These are phyloP conservation scores for Plotosus lineatus DNA, from an alignment of 2,113 vertebrate species.

Conservation along the genomic window DNA sequence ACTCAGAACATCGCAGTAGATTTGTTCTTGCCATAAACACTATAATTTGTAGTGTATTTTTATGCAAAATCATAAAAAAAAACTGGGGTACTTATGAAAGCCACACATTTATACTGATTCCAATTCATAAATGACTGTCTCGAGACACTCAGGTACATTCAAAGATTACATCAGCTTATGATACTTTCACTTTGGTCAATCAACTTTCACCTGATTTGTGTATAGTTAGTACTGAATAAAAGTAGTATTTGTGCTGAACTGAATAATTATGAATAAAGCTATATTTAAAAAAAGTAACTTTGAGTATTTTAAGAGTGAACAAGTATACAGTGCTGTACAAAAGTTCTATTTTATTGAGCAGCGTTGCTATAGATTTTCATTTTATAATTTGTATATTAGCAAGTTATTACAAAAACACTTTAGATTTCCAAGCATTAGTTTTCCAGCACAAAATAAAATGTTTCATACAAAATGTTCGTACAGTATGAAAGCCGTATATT, in stretches of 20 bases:
- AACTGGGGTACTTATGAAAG: not conserved
- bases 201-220: not conserved
- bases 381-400: too few species aligned
- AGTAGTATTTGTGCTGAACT: not conserved
- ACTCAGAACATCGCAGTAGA: not conserved
- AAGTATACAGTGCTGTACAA: too few species aligned
- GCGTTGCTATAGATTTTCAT: too few species aligned
- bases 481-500: too few species aligned
- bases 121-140: not conserved
- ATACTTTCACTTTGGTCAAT: constrained; percentile 1
- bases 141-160: not conserved
- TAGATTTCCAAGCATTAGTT: too few species aligned
- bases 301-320: too few species aligned
- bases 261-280: not conserved
- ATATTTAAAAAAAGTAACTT: not conserved
- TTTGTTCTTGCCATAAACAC: not conserved
- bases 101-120: not conserved
- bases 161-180: not conserved
- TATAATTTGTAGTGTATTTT: not conserved
- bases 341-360: too few species aligned
- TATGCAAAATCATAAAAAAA: not conserved
- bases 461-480: too few species aligned
- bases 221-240: not conserved
- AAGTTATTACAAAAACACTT: too few species aligned
- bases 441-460: too few species aligned